These are phyloP conservation scores for Enteromius paludinosus DNA, from an alignment of 2,797 vertebrate species.

Conservation along the genomic window DNA sequence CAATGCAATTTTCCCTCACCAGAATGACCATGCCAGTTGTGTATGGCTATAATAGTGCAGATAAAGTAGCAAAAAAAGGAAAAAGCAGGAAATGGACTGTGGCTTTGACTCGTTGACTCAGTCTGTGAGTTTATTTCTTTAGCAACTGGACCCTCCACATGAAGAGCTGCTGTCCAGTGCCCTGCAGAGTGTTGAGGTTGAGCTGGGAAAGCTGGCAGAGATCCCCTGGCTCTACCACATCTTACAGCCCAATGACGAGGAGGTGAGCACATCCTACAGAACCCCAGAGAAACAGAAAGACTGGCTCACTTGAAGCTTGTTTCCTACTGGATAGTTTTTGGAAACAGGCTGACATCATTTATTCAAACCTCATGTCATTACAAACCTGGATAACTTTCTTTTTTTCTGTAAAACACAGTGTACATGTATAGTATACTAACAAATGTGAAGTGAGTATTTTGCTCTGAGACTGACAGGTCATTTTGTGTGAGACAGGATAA, in stretches of 20 bases:
- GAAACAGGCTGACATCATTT: not conserved
- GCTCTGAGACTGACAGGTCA: slow-evolving; percentile 61
- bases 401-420: not conserved
- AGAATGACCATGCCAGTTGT: not conserved
- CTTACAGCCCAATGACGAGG: slow-evolving; percentile 93
- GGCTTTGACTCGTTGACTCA: slow-evolving; percentile 15
- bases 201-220: slow-evolving; percentile 90
- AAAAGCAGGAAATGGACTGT: not conserved
- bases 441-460: not conserved
- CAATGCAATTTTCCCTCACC: not conserved
- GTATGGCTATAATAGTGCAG: not conserved
- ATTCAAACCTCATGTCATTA: not conserved
- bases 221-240: slow-evolving; percentile 96
- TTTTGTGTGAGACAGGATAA: slow-evolving; percentile 86
- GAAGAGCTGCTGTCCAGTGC: slow-evolving; percentile 90
- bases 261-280: slow-evolving; percentile 77
- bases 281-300: not conserved
- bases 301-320: not conserved
- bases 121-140: slow-evolving; percentile 49
- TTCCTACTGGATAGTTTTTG: not conserved
- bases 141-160: slow-evolving; percentile 94
- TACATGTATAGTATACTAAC: not conserved
- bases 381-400: not conserved
- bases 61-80: too few relatives aligned
- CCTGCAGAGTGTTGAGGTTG: slow-evolving; percentile 88